phyloP scores from a whole-genome alignment of 1,140 invertebrate genomes.

The Drosophila nasuta region DNA sequence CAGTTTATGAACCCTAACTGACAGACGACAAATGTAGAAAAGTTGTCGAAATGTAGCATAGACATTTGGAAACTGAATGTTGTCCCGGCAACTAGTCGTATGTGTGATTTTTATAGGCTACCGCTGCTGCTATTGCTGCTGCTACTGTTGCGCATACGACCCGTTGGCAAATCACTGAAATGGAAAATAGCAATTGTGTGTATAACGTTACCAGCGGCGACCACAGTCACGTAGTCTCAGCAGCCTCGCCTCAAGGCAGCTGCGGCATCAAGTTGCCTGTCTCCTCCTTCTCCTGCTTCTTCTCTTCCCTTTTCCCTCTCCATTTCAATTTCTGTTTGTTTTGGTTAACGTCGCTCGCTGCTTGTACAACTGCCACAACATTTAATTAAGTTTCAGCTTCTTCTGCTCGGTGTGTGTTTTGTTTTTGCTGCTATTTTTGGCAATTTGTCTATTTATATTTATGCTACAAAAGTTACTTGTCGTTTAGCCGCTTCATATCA shows the following conservation, averaged over 20 bases:
- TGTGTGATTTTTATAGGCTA: conserved; percentile 68
- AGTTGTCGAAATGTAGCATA: background rate
- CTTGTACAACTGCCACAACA: conserved; percentile 27
- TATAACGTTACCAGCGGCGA: conserved; percentile 35
- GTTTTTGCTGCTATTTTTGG: conserved; percentile 17
- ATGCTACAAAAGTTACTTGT: background rate
- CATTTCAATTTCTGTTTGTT: conserved; percentile 35
- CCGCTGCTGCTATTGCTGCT: background rate
- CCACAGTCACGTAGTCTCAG: conserved; percentile 64
- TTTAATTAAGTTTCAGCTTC: conserved; percentile 46
- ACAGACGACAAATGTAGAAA: conserved; percentile 63
- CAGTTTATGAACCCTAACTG: conserved; percentile 54
- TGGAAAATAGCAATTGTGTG: conserved; percentile 69
- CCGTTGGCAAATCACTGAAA: conserved; percentile 53
- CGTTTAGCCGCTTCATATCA: no score
- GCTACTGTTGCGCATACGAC: conserved; percentile 66
- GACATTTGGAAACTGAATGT: conserved; percentile 44
- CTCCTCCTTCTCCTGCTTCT: background rate
- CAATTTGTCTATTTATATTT: conserved; percentile 28
- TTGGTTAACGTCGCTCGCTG: background rate
- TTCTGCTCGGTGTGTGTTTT: background rate
- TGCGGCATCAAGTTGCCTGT: conserved; percentile 1
- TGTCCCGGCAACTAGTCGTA: conserved; percentile 49
- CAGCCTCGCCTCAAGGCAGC: background rate
- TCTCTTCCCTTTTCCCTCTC: background rate